A percentile compares a stretch with the other conserved stretches of the same genome.
Evolutionary conservation across 1,140 invertebrate genomes (phyloP).

Genomic region (Leptinotarsa lineolata): DNA sequence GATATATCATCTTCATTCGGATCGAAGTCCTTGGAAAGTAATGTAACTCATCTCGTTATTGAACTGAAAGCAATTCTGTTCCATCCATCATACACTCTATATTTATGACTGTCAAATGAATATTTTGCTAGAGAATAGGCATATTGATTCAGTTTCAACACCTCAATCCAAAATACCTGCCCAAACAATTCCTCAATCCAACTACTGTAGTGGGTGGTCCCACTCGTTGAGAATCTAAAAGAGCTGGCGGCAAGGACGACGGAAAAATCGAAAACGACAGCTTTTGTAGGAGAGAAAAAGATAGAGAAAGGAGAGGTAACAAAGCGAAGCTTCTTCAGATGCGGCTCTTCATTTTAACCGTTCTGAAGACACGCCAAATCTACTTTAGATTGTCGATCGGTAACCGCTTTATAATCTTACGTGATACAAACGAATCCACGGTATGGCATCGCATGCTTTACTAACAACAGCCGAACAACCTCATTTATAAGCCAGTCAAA

Average conservation of each 20-base stretch:
- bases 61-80: no score
- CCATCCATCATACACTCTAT: no score
- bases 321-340: conserved; percentile 18
- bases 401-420: conserved; percentile 21
- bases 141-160: no score
- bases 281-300: background rate
- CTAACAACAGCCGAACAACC: conserved; percentile 9
- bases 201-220: conserved; percentile 16
- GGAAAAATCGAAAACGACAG: background rate
- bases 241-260: conserved; percentile 19
- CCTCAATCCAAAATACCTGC: no score
- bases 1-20: no score
- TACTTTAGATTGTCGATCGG: conserved; percentile 22
- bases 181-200: no score
- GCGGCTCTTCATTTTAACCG: conserved; percentile 14
- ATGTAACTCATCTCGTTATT: no score
- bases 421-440: background rate
- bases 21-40: no score
- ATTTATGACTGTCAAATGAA: no score
- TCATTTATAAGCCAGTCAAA: conserved; percentile 14
- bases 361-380: conserved; percentile 20
- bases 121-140: no score
- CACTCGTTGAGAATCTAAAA: conserved; percentile 14
- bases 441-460: background rate
- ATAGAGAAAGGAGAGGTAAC: conserved; percentile 11